Evolutionary conservation across 2,888 invertebrate genomes (phyloP).

Genomic region (Calameuta pallipes): DNA sequence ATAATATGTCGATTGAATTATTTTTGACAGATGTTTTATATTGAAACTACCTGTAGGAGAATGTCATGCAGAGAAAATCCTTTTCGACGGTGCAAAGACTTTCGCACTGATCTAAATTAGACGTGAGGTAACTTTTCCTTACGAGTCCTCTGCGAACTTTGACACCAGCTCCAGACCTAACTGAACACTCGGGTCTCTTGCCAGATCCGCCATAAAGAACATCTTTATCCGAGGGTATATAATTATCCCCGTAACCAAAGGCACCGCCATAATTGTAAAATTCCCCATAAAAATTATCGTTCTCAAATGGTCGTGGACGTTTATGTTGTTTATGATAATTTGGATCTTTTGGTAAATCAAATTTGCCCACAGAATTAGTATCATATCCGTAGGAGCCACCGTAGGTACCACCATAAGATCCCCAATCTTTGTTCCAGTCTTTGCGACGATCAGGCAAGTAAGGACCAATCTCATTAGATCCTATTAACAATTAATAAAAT

Average conservation of each 20-base stretch:
- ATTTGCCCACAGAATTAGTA: slow-evolving; percentile 34
- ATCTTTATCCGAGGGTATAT: slow-evolving; percentile 33
- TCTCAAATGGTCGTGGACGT: slow-evolving; percentile 16
- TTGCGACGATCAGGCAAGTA: slow-evolving; percentile 69
- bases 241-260: slow-evolving; percentile 43
- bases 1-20: not conserved
- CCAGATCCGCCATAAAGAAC: slow-evolving; percentile 15
- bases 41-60: slow-evolving; percentile 75
- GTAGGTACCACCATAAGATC: slow-evolving; percentile 74
- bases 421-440: slow-evolving; percentile 69
- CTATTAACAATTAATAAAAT: not conserved
- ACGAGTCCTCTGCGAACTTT: slow-evolving; percentile 77
- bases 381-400: slow-evolving; percentile 62
- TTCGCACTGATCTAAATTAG: slow-evolving; percentile 82
- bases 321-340: slow-evolving; percentile 1
- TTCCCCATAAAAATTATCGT: slow-evolving; percentile 32
- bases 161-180: slow-evolving; percentile 81
- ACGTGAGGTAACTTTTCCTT: slow-evolving; percentile 73
- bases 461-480: slow-evolving; percentile 57
- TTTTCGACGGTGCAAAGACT: slow-evolving; percentile 78
- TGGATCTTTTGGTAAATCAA: slow-evolving; percentile 12
- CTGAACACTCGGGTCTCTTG: slow-evolving; percentile 75
- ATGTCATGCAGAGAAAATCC: slow-evolving; percentile 80
- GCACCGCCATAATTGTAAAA: slow-evolving; percentile 41
- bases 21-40: not conserved